Evolutionary conservation across 1,140 invertebrate species (phyloP), one percentile per base, ranked within the genome.

Genomic region (Conus betulinus): DNA sequence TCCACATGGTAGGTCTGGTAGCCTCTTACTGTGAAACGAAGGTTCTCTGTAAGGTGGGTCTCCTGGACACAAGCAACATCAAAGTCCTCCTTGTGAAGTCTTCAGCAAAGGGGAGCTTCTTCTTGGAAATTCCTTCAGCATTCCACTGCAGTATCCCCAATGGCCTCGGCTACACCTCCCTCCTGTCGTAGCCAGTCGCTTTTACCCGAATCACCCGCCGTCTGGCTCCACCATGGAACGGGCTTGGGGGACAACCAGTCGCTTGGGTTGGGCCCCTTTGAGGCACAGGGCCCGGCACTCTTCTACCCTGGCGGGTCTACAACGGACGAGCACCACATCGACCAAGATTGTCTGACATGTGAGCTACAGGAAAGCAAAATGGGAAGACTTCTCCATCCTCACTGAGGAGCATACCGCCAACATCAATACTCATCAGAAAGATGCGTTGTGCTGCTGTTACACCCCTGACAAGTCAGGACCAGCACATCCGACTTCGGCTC

Each of bases 1-100:
- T 83, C 81, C 81, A 83, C 3, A 20, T 5, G 13, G 74, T 78
- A 78, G 74, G 74, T 78, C 27, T 78, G 74, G 5, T 78, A 78
- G 74, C 74, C 74, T 78, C 74, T 78, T 78, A 78, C 74, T n/a
- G 74, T 78, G 74, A 78, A 78, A 10, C 74, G 74, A 10, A 78
- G 74, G 74, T 78, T 78, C n/a, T 39, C n/a, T 11, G 11, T 23
- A 78, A 23, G 74, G 11, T 11, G 23, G n/a, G 74, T 78, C 74
- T 78, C 74, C 74, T 78, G 74, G 74, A 78, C n/a, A 23, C 74
- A 78, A 23, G 74, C 74, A 20, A 78, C n/a, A 78, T 78, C 74
- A 78, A 78, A 3, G 74, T 78, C 74, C 27, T 78, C 74, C 27
- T 39, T 78, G 74, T 78, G 74, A 11, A 78, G 74, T 23, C 74